Conservation (phyloP, 2,888 invertebrate species). For the Horisme vitalbata region DNA sequence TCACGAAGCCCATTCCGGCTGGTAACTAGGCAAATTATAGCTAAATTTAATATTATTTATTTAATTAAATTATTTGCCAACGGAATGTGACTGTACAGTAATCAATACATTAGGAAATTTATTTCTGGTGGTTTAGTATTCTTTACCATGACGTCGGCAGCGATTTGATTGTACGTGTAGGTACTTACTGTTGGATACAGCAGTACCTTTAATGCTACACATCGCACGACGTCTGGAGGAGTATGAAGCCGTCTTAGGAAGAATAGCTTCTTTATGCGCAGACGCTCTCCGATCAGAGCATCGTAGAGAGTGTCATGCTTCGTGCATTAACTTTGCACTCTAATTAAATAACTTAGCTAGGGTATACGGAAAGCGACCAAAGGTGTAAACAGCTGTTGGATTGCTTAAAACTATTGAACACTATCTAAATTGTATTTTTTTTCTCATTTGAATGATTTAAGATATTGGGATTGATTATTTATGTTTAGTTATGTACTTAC, state of each 20-base stretch:
- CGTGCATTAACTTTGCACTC: conserved; percentile 60
- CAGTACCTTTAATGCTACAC: conserved; percentile 19
- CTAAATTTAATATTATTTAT: conserved; percentile 78
- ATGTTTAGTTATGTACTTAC: conserved; percentile 28
- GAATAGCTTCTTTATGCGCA: conserved; percentile 52
- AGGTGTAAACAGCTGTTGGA: conserved; percentile 64
- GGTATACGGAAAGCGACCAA: conserved; percentile 72
- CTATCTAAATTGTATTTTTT: conserved; percentile 20
- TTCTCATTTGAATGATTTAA: conserved; percentile 41
- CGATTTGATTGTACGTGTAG: background rate
- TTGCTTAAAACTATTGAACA: conserved; percentile 39
- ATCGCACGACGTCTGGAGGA: conserved; percentile 2
- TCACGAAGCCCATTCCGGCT: conserved; percentile 79
- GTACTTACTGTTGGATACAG: conserved; percentile 26
- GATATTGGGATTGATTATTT: conserved; percentile 48
- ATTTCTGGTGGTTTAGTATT: conserved; percentile 50
- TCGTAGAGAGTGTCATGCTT: conserved; percentile 50
- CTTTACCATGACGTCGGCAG: conserved; percentile 5
- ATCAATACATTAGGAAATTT: conserved; percentile 69
- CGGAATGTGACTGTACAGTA: conserved; percentile 82
- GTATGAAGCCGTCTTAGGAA: conserved; percentile 42
- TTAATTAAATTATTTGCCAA: conserved; percentile 78
- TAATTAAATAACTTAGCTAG: conserved; percentile 69
- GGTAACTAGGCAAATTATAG: conserved; percentile 81
- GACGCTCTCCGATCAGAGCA: conserved; percentile 39